These are phyloP conservation scores for Chelon labrosus DNA, from an alignment of 2,797 vertebrate species.

Conservation along the genomic window DNA sequence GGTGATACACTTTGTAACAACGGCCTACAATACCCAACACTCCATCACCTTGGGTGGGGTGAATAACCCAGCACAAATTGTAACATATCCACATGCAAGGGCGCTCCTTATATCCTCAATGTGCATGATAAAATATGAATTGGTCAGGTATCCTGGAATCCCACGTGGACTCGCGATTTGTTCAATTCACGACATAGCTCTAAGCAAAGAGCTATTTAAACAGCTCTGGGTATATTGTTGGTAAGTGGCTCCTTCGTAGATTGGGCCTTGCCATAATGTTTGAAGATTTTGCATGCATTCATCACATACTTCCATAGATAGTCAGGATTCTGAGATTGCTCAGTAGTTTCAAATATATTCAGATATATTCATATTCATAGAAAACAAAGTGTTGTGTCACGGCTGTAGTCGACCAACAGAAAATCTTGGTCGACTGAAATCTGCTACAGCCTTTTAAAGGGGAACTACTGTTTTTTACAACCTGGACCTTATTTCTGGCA, in stretches of 20 bases:
- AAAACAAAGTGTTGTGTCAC: not conserved
- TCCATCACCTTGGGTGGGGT: slow-evolving; percentile 55
- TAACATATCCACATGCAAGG: slow-evolving; percentile 64
- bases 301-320: not conserved
- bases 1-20: slow-evolving; percentile 43
- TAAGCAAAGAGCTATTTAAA: slow-evolving; percentile 28
- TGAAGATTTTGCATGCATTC: not conserved
- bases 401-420: no score
- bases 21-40: slow-evolving; percentile 61
- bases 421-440: no score
- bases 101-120: slow-evolving; percentile 49
- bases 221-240: not conserved
- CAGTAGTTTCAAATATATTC: no score
- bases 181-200: slow-evolving; percentile 19
- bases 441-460: no score
- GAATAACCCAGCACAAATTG: slow-evolving; percentile 47
- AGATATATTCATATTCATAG: no score
- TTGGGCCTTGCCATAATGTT: not conserved
- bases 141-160: slow-evolving; percentile 25
- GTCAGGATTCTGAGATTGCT: not conserved
- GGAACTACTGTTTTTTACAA: no score
- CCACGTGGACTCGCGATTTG: slow-evolving; percentile 17
- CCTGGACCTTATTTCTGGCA: no score
- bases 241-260: not conserved
- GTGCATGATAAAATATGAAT: slow-evolving; percentile 51